Evolutionary conservation across 2,888 invertebrate genomes (phyloP).

Genomic region (Malacosoma neustria): DNA sequence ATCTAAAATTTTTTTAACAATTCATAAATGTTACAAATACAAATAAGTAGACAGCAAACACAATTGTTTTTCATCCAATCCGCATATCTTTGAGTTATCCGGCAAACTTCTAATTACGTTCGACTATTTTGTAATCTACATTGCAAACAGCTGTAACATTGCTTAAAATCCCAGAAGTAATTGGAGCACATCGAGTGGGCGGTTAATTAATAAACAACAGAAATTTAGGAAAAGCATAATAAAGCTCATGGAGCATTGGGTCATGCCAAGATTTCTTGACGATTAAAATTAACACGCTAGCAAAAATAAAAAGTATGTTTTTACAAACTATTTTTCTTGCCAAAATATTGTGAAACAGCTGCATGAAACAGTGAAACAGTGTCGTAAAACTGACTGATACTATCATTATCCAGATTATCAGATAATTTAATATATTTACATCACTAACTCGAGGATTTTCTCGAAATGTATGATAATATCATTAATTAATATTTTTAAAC

Average conservation of each 20-base stretch:
- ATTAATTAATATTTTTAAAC: no score
- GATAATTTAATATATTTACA: constrained; percentile 10
- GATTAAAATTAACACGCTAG: constrained; percentile 60
- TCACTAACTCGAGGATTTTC: no score
- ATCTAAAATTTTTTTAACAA: no score
- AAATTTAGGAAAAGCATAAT: constrained; percentile 47
- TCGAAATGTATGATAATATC: no score
- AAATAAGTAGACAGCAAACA: no score
- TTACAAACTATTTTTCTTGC: constrained; percentile 51
- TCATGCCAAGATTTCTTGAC: constrained; percentile 65
- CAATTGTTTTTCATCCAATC: no score
- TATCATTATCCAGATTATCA: constrained; percentile 18
- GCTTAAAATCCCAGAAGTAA: background rate
- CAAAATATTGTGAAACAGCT: constrained; percentile 62
- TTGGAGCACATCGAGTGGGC: constrained; percentile 18
- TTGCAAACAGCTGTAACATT: constrained; percentile 1
- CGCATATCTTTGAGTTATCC: no score
- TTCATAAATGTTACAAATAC: no score
- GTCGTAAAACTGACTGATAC: constrained; percentile 19
- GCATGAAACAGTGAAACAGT: constrained; percentile 55
- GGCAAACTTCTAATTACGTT: background rate
- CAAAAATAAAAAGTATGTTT: constrained; percentile 57
- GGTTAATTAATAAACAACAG: constrained; percentile 54
- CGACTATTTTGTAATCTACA: background rate
- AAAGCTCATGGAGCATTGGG: constrained; percentile 58